Conservation (phyloP, 2,113 vertebrate genomes). For the Sphaerodactylus townsendi region DNA sequence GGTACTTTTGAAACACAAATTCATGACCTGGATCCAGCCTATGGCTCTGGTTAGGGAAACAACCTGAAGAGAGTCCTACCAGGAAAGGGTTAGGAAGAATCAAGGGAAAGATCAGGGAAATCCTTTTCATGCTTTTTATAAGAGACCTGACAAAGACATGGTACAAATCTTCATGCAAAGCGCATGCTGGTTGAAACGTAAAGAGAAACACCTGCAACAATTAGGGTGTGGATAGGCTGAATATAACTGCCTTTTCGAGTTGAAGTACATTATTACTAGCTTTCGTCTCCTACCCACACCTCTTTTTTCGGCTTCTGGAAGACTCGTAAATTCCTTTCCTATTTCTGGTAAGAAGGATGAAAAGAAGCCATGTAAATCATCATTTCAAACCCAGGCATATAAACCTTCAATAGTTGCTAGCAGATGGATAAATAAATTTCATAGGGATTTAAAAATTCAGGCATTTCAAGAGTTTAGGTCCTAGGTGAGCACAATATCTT, state of each 20-base stretch:
- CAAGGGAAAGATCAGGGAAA: neutral
- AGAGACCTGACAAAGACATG: neutral
- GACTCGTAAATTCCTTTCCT: neutral
- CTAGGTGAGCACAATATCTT: neutral
- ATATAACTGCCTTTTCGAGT: neutral
- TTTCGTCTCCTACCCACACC: rapidly evolving
- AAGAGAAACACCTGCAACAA: rapidly evolving
- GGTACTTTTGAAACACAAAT: too few species aligned
- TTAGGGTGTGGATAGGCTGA: neutral
- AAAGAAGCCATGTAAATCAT: neutral
- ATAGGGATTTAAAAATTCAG: neutral
- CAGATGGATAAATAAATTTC: neutral
- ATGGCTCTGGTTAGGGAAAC: neutral
- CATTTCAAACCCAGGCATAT: neutral
- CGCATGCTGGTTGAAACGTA: neutral
- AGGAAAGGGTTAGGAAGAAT: neutral
- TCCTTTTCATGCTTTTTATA: neutral
- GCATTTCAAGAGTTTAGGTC: neutral
- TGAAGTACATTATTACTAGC: neutral
- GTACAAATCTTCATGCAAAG: neutral
- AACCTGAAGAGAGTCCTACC: neutral
- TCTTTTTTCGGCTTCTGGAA: neutral
- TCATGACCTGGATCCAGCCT: too few species aligned
- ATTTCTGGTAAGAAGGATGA: neutral
- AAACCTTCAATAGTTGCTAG: neutral